Conservation (phyloP, 2,797 vertebrate genomes). For the Petrocephalus schoutedeni region DNA sequence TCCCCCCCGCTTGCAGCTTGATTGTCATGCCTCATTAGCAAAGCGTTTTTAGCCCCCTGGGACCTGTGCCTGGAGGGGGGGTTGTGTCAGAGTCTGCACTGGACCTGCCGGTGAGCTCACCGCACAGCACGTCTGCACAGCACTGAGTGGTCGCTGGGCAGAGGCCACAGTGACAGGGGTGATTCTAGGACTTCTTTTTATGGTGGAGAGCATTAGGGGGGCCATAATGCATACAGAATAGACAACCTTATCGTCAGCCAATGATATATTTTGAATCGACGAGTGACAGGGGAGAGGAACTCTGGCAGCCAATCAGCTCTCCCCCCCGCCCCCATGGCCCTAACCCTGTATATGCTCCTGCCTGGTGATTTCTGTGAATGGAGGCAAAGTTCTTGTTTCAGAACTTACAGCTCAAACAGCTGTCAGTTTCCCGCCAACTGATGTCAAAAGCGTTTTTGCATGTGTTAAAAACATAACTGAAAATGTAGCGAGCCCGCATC, state of each 20-base stretch:
- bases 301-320: not conserved
- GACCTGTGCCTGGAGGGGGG: not conserved
- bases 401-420: not conserved
- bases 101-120: not conserved
- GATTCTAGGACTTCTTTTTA: not conserved
- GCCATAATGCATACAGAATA: not conserved
- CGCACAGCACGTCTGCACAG: not conserved
- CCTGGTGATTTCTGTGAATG: not conserved
- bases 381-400: not conserved
- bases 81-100: not conserved
- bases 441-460: not conserved
- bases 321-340: not conserved
- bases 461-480: not conserved
- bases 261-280: not conserved
- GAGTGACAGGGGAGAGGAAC: not conserved
- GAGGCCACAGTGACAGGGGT: not conserved
- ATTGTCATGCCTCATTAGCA: slow-evolving; percentile 8
- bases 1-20: not conserved
- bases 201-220: not conserved
- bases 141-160: not conserved
- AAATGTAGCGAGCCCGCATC: not conserved
- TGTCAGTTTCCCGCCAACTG: not conserved
- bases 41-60: not conserved
- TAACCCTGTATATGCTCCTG: not conserved
- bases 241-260: not conserved